Evolutionary conservation across 2,888 invertebrate genomes (phyloP).

Genomic region (Troides oblongomaculatus): DNA sequence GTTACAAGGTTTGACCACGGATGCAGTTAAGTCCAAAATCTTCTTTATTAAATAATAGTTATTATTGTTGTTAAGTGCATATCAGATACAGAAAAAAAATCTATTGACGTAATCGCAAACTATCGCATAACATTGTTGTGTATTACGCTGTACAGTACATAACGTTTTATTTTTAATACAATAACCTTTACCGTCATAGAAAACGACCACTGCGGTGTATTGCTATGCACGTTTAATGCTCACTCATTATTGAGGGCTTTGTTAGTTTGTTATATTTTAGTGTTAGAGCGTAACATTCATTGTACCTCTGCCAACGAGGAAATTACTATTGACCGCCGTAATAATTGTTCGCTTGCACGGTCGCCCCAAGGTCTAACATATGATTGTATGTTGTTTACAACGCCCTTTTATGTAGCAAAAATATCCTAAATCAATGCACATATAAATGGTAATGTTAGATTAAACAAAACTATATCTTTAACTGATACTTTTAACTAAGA

Average conservation of each 20-base stretch:
- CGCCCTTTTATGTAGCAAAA: background rate
- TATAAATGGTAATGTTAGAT: background rate
- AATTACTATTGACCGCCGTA: conserved; percentile 25
- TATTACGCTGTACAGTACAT: background rate
- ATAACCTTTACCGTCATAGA: background rate
- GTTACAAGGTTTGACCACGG: no score
- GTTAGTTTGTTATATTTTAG: conserved; percentile 24
- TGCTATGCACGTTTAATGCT: conserved; percentile 5
- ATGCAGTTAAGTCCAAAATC: no score
- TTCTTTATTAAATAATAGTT: no score
- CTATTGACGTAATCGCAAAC: background rate
- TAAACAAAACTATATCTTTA: no score
- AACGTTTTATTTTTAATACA: conserved; percentile 14
- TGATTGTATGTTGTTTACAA: conserved; percentile 1
- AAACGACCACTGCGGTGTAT: background rate
- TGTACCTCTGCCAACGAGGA: conserved; percentile 26
- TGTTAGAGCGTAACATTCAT: conserved; percentile 14
- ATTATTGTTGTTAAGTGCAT: background rate
- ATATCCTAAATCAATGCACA: background rate
- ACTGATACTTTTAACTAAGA: no score
- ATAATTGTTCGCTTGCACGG: conserved; percentile 23
- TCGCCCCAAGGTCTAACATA: conserved; percentile 17
- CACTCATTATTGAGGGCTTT: background rate
- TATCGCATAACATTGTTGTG: background rate
- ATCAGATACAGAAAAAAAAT: background rate